A percentile compares a stretch with the other conserved stretches of the same genome.
phyloP scores from a whole-genome alignment of 2,888 invertebrate genomes.

The Patella caerulea region DNA sequence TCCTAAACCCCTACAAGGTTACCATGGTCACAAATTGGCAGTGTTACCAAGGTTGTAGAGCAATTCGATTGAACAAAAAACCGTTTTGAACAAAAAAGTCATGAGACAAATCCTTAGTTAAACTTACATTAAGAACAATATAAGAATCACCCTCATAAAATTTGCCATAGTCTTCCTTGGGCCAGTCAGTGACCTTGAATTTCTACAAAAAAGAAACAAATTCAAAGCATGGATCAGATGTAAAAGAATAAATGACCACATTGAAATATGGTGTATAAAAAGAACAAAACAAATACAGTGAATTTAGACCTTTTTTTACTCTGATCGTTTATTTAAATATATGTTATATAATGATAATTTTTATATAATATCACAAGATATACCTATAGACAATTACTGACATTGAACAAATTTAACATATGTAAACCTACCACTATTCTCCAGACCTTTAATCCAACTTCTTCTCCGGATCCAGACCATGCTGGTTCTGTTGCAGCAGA shows the following conservation, averaged over 20 bases:
- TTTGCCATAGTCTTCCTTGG: conserved; percentile 63
- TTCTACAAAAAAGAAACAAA: conserved; percentile 50
- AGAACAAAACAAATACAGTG: not conserved
- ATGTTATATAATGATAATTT: too few species aligned
- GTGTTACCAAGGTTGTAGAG: too few species aligned
- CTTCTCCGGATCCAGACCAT: conserved; percentile 60
- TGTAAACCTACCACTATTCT: conserved; percentile 62
- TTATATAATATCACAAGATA: not conserved
- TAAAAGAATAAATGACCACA: too few species aligned
- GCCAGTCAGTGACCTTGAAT: conserved; percentile 62
- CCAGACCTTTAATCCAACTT: conserved; percentile 65
- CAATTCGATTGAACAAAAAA: not conserved
- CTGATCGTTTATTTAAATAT: not conserved
- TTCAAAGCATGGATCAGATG: too few species aligned
- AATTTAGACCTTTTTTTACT: not conserved
- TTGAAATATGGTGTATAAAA: too few species aligned
- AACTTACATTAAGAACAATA: conserved; percentile 65
- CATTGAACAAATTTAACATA: not conserved
- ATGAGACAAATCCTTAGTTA: not conserved
- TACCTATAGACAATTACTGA: not conserved
- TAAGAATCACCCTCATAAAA: conserved; percentile 67
- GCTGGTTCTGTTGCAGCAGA: conserved; percentile 64
- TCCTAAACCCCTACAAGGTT: not conserved
- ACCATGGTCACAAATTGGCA: too few species aligned
- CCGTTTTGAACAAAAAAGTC: conserved; percentile 8